Base-by-base conservation (phyloP, 2,888 invertebrate species). In the Plutella xylostella region DNA sequence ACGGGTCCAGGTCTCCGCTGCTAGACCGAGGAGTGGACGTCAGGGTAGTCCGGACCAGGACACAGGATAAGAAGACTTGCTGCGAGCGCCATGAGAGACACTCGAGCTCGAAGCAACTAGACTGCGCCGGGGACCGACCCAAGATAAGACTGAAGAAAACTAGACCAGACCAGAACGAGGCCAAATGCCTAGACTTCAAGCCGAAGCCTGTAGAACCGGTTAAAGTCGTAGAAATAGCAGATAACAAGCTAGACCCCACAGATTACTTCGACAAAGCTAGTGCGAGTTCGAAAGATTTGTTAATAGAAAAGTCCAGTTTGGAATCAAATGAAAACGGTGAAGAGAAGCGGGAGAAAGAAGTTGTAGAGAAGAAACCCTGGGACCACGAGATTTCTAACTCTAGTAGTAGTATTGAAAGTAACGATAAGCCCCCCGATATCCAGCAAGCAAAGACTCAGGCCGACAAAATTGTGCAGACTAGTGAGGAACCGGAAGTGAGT, bases 231-330 rank as follows among this genome's bases (percentile, higher is more conserved):
- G 45, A 42, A 35, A 22, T 18, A 17, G 40, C n/a, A 12, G 45
- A 40, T 3, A 37, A 31, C 17, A 46, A 38, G 20, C 28, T 31
- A 41, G 22, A 25, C 31, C 33, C 30, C 41, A 40, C 45, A 37
- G 80, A 82, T 56, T 79, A 87, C 53, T 87, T 87, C 50, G 90
- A 90, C 58, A 86, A 88, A 60, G 85, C 87, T 34, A 90, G 89
- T 62, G 89, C 89, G 20, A 89, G 88, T 58, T 90, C 90, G 12
- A 90, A 90, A 72, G 91, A 91, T 68, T 87, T 89, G 55, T 73
- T 90, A 12, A 77, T 90, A 72, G 88, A 86, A 56, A 85, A 85
- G 67, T 79, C 83, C 51, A 77, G 85, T 54, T 72, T 78, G 57
- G 83, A 79, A 61, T 85, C 86, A 6, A 86, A 79, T 56, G 86